Conservation (phyloP, 2,113 vertebrate species). For the Macroglossus sobrinus region DNA sequence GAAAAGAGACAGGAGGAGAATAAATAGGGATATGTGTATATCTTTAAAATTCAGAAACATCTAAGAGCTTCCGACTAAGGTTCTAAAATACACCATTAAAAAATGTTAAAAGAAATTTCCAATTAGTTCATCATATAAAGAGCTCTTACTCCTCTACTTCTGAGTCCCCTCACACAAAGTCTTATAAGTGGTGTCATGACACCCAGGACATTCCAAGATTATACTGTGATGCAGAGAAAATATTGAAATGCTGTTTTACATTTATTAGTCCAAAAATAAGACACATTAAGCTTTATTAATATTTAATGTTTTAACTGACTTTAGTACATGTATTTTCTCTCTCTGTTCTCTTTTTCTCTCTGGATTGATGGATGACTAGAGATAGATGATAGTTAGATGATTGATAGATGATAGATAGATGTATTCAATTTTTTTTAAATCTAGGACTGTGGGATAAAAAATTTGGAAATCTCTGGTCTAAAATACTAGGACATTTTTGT, state of each 20-base stretch:
- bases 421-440: background rate
- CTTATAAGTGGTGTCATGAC: background rate
- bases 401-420: background rate
- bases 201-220: background rate
- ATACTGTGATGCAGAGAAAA: background rate
- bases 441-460: background rate
- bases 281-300: background rate
- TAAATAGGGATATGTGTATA: background rate
- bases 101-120: background rate
- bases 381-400: too few species aligned
- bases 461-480: background rate
- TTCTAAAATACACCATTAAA: background rate
- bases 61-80: background rate
- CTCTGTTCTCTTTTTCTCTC: background rate
- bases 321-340: background rate
- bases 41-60: background rate
- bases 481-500: background rate
- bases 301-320: background rate
- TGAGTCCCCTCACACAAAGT: background rate
- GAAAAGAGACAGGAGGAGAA: background rate
- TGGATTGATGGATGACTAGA: too few species aligned
- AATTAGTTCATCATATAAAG: background rate
- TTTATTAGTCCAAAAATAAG: slow-evolving; percentile 4
- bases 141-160: background rate
- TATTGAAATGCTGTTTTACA: background rate